Evolutionary conservation across 2,797 vertebrate genomes (phyloP), one percentile per base, ranked within the genome.

Genomic region (Spinus pinus): DNA sequence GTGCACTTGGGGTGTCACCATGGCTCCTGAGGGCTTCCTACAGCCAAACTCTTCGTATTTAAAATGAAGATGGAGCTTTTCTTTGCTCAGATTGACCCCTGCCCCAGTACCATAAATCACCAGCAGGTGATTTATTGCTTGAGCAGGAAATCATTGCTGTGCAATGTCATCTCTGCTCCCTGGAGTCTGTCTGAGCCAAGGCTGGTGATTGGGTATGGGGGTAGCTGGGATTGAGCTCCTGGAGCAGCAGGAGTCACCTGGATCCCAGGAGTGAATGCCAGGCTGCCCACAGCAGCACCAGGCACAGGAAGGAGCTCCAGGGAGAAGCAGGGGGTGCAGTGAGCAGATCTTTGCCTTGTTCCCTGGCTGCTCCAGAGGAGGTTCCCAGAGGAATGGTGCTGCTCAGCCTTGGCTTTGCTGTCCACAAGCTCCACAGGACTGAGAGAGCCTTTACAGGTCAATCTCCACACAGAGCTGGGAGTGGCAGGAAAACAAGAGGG

Each of bases 141-240:
- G 33, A 91, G 74, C 56, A 57, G 10, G 35, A 35, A 57, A 57
- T 57, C 33, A 17, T 17, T 25, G n/a, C 67, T 57, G 51, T 56
- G 37, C 81, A 73, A 16, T 44, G 44, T 37, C 56, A 12, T 17
- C 83, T 83, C 37, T 58, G 28, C 14, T 58, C 33, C 62, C 47
- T 58, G 23, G 28, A 35, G 25, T 35, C 27, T 33, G 28, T 58
- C n/a, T 23, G 25, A 44, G 70, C 60, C 41, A 44, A 24, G 22
- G 35, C 49, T 66, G 56, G 1, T 81, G 57, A 8, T 25, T 5
- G 2, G 44, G 3, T 6, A 1, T 3, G 0, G 27, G 33, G 46
- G 6, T 57, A 1, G 20, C 41, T 27, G 30, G 49, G n/a, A 1
- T 0, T 42, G 72, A 75, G 51, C 66, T 81, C 21, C 57, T 73